Conservation (phyloP, 1,140 invertebrate species). For the Cecropterus lyciades region DNA sequence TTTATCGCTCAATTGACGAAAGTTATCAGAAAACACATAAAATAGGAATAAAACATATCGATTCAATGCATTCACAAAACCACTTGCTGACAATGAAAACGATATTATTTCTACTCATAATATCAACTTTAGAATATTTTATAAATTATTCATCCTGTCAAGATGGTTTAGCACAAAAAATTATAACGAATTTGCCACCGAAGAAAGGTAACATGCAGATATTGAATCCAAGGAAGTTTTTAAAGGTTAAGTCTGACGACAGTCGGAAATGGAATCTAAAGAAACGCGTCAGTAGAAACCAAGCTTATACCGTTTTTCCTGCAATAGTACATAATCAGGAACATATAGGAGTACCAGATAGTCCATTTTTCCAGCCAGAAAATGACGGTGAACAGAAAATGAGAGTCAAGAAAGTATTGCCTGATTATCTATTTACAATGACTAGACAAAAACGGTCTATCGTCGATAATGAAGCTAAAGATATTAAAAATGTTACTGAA, state of each 20-base stretch:
- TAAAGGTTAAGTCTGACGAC: conserved; percentile 30
- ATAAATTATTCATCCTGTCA: conserved; percentile 27
- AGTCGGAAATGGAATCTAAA: conserved; percentile 33
- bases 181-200: conserved; percentile 38
- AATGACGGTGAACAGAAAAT: conserved; percentile 39
- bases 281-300: conserved; percentile 24
- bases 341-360: conserved; percentile 38
- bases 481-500: conserved; percentile 5
- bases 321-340: neutral
- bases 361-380: conserved; percentile 46
- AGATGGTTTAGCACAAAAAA: conserved; percentile 27
- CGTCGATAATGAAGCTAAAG: conserved; percentile 7
- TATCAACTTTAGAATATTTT: conserved; percentile 33
- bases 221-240: conserved; percentile 47
- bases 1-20: conserved; percentile 54
- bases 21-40: conserved; percentile 51
- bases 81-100: conserved; percentile 37
- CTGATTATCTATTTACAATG: conserved; percentile 37
- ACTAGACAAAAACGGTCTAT: conserved; percentile 39
- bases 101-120: conserved; percentile 32
- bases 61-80: conserved; percentile 9
- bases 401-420: conserved; percentile 57
- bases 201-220: conserved; percentile 48
- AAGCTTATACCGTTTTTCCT: conserved; percentile 42
- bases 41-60: conserved; percentile 52